These are phyloP conservation scores for Harpagoxenus sublaevis DNA, from an alignment of 2,888 invertebrate species.

Conservation along the genomic window DNA sequence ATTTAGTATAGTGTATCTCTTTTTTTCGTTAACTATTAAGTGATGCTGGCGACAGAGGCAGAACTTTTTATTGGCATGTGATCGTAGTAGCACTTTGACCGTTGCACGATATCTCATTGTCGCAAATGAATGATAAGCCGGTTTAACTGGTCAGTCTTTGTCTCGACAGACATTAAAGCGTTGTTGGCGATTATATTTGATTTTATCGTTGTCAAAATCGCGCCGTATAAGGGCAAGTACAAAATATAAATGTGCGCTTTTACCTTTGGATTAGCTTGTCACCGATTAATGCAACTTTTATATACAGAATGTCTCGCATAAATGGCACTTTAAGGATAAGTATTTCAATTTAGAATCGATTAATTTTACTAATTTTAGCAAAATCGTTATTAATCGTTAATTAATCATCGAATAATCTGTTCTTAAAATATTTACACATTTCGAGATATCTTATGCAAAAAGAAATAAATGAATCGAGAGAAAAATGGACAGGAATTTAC, in stretches of 20 bases:
- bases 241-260: constrained; percentile 63
- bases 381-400: constrained; percentile 2
- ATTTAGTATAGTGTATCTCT: constrained; percentile 12
- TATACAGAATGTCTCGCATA: background rate
- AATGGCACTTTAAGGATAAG: constrained; percentile 21
- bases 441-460: background rate
- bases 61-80: constrained; percentile 41
- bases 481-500: background rate
- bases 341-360: background rate
- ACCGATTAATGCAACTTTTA: background rate
- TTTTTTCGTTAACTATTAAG: constrained; percentile 26
- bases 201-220: constrained; percentile 33
- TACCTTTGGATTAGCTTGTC: constrained; percentile 30
- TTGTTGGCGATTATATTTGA: constrained; percentile 20
- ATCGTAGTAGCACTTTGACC: constrained; percentile 33
- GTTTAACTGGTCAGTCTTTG: constrained; percentile 63
- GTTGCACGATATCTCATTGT: constrained; percentile 35
- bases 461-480: background rate
- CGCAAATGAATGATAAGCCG: constrained; percentile 14
- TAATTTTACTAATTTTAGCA: background rate
- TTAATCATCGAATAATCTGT: background rate
- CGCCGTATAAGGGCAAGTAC: constrained; percentile 24
- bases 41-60: constrained; percentile 12
- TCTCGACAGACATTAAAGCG: constrained; percentile 50
- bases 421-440: background rate